A percentile compares a stretch with the other conserved stretches of the same genome.
Evolutionary conservation across 1,140 invertebrate genomes (phyloP).

Genomic region (Plodia interpunctella): DNA sequence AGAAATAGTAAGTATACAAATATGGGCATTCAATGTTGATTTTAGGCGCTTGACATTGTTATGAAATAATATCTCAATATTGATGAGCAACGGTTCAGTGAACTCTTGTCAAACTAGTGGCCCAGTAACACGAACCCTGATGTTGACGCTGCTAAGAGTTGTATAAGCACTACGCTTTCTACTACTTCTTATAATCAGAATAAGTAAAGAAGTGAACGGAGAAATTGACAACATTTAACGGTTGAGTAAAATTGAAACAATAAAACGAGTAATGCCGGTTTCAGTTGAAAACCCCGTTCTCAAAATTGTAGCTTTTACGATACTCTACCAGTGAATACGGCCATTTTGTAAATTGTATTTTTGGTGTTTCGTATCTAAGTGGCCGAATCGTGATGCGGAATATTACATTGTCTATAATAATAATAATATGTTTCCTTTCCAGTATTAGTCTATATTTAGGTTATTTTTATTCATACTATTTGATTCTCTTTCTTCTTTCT

Average conservation of each 20-base stretch:
- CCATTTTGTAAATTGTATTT: not conserved
- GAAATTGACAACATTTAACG: constrained; percentile 63
- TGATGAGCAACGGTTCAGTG: not conserved
- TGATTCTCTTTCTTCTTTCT: no score
- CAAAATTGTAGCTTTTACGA: not conserved
- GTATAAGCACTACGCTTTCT: constrained; percentile 67
- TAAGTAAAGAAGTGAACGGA: constrained; percentile 63
- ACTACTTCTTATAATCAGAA: constrained; percentile 53
- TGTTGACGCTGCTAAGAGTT: constrained; percentile 37
- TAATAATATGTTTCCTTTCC: no score
- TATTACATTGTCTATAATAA: no score
- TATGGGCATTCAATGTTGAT: no score
- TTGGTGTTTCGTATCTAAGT: not conserved
- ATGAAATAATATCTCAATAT: no score
- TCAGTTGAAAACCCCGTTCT: constrained; percentile 28
- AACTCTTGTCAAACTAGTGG: not conserved
- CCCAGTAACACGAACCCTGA: not conserved
- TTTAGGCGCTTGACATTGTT: no score
- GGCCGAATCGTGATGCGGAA: no score
- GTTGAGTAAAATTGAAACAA: constrained; percentile 49
- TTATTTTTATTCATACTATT: no score
- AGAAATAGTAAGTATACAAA: no score
- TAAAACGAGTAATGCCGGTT: constrained; percentile 36
- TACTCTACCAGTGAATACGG: not conserved
- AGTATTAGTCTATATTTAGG: no score